Conservation (phyloP, 2,888 invertebrate species). For the Ophion costatus region DNA sequence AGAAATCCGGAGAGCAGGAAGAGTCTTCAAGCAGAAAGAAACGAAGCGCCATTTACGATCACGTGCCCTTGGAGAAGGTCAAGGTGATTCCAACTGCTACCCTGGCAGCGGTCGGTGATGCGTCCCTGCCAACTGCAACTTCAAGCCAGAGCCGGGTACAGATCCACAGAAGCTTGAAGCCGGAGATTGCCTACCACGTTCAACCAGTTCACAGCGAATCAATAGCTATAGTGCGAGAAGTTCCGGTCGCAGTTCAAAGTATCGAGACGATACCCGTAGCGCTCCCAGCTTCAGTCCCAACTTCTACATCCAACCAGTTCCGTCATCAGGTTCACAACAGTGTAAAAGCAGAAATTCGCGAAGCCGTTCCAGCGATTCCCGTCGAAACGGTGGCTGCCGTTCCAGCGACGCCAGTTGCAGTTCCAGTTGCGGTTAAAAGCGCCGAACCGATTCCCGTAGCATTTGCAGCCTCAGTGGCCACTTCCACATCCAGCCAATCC, state of each 20-base stretch:
- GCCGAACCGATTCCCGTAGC: conserved; percentile 66
- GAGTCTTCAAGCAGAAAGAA: conserved; percentile 68
- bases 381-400: conserved; percentile 17
- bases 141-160: conserved; percentile 72
- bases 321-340: conserved; percentile 72
- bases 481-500: conserved; percentile 42
- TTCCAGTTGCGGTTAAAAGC: background rate
- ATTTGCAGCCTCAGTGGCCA: conserved; percentile 71
- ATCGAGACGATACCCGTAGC: conserved; percentile 8
- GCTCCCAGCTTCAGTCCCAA: conserved; percentile 73
- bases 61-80: conserved; percentile 13
- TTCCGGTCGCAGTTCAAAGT: conserved; percentile 16
- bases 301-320: conserved; percentile 79
- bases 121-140: conserved; percentile 65
- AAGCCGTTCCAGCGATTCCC: conserved; percentile 18
- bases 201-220: conserved; percentile 33
- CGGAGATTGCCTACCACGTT: conserved; percentile 48
- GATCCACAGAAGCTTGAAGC: conserved; percentile 63
- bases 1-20: conserved; percentile 18
- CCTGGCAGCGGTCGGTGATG: conserved; percentile 60
- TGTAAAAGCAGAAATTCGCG: conserved; percentile 18
- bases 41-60: conserved; percentile 66
- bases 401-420: conserved; percentile 68
- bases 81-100: conserved; percentile 57
- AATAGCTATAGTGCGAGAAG: conserved; percentile 7